Evolutionary conservation across 2,113 vertebrate species (phyloP).

Genomic region (Pomatorhinus ruficollis): DNA sequence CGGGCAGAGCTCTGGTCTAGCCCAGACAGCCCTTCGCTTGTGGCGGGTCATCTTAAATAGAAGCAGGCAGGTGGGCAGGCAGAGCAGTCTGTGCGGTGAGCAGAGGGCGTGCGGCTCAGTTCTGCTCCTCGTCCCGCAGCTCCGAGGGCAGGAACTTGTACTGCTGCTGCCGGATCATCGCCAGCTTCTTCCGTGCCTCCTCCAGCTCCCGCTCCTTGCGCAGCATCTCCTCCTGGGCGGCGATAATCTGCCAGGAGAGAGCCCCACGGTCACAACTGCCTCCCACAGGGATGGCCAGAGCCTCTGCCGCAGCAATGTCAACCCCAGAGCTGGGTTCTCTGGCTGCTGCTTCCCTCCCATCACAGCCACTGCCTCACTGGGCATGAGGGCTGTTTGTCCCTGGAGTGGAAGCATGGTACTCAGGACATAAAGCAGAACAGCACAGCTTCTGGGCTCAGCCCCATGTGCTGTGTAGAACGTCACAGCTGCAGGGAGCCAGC

Average conservation of each 20-base stretch:
- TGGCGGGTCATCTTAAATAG: background rate
- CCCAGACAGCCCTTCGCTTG: background rate
- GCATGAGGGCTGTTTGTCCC: background rate
- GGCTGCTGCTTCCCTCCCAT: background rate
- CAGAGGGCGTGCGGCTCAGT: conserved; percentile 27
- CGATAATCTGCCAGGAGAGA: conserved; percentile 85
- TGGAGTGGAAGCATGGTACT: accelerated
- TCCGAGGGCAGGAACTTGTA: conserved; percentile 97
- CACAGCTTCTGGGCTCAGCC: background rate
- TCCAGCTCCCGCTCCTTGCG: conserved; percentile 94
- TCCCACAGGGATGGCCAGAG: background rate
- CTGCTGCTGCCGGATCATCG: conserved; percentile 95
- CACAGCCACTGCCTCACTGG: background rate
- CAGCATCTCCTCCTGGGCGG: conserved; percentile 97
- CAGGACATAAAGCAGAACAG: background rate
- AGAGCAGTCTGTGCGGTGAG: conserved; percentile 52
- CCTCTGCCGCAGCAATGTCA: background rate
- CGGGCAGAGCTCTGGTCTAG: conserved; percentile 4
- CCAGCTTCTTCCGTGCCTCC: conserved; percentile 92
- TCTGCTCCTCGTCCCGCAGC: conserved; percentile 87
- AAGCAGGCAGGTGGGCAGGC: background rate
- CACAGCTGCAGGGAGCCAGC: background rate
- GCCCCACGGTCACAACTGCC: background rate
- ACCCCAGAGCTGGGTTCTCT: accelerated
- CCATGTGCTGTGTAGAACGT: accelerated